Base-by-base conservation (phyloP, 2,888 invertebrate species). In the Candidula unifasciata region DNA sequence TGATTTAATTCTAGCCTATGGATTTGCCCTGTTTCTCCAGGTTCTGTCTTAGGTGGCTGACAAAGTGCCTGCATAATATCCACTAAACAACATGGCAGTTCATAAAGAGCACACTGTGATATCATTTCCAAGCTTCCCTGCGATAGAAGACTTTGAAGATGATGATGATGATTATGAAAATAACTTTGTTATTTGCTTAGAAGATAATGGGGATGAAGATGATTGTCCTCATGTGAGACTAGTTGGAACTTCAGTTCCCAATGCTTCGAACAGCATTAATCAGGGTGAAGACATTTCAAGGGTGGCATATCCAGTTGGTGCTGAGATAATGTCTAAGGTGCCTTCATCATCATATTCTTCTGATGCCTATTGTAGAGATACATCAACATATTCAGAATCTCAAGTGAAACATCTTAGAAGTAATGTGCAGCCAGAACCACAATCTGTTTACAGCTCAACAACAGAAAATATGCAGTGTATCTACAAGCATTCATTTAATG, bases 151-250 rank as follows among this genome's bases (percentile, higher is more conserved):
- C 33, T 69, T 30, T 77, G 82, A 77, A 54, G 82, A 82, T 66
- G 83, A 78, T 37, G 83, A 77, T 35, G 82, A 83, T 68, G 77
- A 44, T 64, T 69, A 81, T 21, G 82, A 77, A 2, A 83, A 79
- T 27, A 66, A 83, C 27, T 83, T 83, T 44, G 71, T 83, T 35
- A 83, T 83, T 30, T 83, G 71, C 10, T 77, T 83, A 37, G 78
- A 83, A 33, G 78, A 78, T 30, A 83, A 71, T 60, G 79, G 77
- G 24, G 77, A 82, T 64, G 76, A 82, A 66, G 82, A 76, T 76
- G 77, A 57, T 6, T 54, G 27, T 27, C 24, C 44, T 33, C 37
- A n/a, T 16, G 0, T 73, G 24, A 73, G n/a, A 21, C 27, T n/a
- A n/a, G 52, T 73, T 8, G 44, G n/a, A 13, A n/a, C 73, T 2